Evolutionary conservation across 2,888 invertebrate genomes (phyloP), one percentile per base, ranked within the genome.

Genomic region (Patella ulyssiponensis): DNA sequence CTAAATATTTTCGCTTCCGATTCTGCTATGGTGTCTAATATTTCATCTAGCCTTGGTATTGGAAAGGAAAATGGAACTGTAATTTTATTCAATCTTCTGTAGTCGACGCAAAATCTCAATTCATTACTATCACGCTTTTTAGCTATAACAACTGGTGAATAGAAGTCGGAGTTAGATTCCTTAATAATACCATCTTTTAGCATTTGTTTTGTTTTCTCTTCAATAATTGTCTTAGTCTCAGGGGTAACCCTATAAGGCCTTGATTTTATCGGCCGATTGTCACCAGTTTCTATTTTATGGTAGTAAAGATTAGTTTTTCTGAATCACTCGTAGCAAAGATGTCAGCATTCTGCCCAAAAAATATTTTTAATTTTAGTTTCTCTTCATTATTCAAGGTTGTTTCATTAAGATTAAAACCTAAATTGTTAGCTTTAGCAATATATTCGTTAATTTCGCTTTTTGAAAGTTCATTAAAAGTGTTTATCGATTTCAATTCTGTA

Each of bases 81-180:
- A 14, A 81, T 73, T n/a, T 76, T 77, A 69, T 82, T 83, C 1
- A 83, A 64, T n/a, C n/a, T n/a, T n/a, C n/a, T n/a, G n/a, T n/a
- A n/a, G n/a, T n/a, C n/a, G n/a, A n/a, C n/a, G n/a, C 79, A 80
- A 75, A 85, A 83, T 20, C 85, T 54, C 15, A 76, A 80, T 5
- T 78, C 79, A 3, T 77, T 75, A 9, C 81, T 80, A 27, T 72
- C 73, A 69, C 77, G 77, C 70, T 84, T 81, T 52, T 77, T 77
- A 3, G 80, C 81, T 11, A 84, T 53, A 5, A 83, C 75, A 14
- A 84, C 81, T 9, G 83, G 84, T 53, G 77, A 77, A 33, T 71
- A 71, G 82, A 83, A 85, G 7, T 74, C 44, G 0, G n/a, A 9
- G 14, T 7, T 20, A 17, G 58, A 58, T 58, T 58, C 58, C 20